Evolutionary conservation across 2,113 vertebrate species (phyloP).

Genomic region (Daphoenositta chrysoptera): DNA sequence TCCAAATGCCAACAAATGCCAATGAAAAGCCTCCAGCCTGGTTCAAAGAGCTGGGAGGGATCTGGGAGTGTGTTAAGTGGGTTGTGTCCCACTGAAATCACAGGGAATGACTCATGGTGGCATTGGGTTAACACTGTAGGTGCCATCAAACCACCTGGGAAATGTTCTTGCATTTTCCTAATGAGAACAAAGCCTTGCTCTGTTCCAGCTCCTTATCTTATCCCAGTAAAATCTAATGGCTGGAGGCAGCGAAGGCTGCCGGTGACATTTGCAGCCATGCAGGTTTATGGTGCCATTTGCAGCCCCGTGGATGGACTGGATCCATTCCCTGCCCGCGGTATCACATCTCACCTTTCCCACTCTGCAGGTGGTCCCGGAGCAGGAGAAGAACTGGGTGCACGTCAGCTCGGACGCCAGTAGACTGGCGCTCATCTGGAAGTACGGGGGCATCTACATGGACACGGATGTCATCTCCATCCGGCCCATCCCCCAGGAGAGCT

Average conservation of each 20-base stretch:
- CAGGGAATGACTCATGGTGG: neutral
- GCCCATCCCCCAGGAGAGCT: conserved; percentile 67
- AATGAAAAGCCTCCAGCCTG: neutral
- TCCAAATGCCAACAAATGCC: neutral
- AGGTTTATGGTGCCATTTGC: neutral
- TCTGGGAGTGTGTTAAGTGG: neutral
- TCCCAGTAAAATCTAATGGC: neutral
- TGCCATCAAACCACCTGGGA: neutral
- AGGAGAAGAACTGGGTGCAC: conserved; percentile 70
- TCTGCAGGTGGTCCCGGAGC: conserved; percentile 51
- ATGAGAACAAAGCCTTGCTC: neutral
- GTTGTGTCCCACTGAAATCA: neutral
- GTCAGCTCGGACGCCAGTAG: conserved; percentile 72
- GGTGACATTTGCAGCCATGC: accelerated
- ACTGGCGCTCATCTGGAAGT: conserved; percentile 77
- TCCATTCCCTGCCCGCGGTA: accelerated
- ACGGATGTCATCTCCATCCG: conserved; percentile 76
- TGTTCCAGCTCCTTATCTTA: neutral
- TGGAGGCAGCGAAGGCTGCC: neutral
- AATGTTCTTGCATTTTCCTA: neutral
- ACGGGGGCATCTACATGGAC: conserved; percentile 78
- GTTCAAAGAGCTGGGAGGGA: neutral
- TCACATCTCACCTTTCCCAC: neutral
- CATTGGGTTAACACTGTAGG: neutral
- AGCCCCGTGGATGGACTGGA: accelerated